Base-by-base conservation (phyloP, 92 coral and sea anemone genomes). In the Epizoanthus rinbou region DNA sequence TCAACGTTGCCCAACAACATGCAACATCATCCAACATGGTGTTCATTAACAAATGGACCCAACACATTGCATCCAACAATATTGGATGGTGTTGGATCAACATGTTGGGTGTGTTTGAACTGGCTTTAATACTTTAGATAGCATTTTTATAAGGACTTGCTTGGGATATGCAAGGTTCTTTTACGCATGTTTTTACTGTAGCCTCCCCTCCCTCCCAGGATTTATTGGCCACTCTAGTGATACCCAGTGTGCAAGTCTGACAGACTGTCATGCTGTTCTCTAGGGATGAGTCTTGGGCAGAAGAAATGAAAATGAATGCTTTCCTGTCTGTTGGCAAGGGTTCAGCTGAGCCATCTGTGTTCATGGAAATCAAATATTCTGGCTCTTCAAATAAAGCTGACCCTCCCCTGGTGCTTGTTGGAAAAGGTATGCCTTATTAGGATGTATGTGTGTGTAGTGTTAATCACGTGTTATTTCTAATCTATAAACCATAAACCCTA, bases 261-360 rank as follows among this genome's bases (percentile, higher is more conserved):
- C 54, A 50, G 0, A 50, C 54, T 50, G 16, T 50, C 15, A 13
- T 50, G 0, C 54, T 9, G 6, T 56, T 47, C 81, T 76, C 37
- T 65, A 96, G 99, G 83, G 98, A 91, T 60, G 89, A 96, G 60
- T 75, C 87, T 25, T 96, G 99, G 99, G 97, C 97, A 0, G 87
- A 91, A 58, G 88, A 90, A 43, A 79, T 84, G 87, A 88, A 94
- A 43, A 95, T 95, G 98, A 92, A 92, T 13, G 95, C 98, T 37
- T 95, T 95, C 78, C 85, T 95, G 17, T 80, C 94, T 85, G 98
- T 95, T 50, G 97, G 95, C 16, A 89, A 95, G 58, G 98, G 94
- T 11, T 95, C 98, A 43, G 45, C 84, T 47, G 95, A 95, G 80
- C 76, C 91, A 17, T 88, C 98, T 5, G 73, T 87, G 15, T 89